phyloP scores from a whole-genome alignment of 2,797 vertebrate genomes.

The Amphiprion clarkii region DNA sequence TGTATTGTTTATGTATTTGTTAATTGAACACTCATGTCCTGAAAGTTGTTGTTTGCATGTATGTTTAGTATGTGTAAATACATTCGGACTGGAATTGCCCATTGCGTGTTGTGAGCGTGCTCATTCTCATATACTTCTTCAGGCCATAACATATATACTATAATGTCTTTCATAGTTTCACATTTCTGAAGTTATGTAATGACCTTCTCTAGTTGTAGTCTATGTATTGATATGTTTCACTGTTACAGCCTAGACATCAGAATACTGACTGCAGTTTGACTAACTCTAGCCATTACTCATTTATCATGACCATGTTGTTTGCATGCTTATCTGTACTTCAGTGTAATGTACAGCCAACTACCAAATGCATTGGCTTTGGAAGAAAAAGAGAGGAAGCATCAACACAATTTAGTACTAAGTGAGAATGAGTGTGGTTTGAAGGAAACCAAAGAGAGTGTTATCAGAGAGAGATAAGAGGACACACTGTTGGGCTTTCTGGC shows the following conservation, averaged over 20 bases:
- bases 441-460: constrained; percentile 54
- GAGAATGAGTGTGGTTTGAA: constrained; percentile 54
- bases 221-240: background rate
- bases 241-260: background rate
- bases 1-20: too few relatives aligned
- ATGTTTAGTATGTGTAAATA: too few relatives aligned
- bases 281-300: background rate
- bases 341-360: background rate
- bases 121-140: too few relatives aligned
- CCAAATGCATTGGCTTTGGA: constrained; percentile 6
- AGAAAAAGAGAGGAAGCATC: constrained; percentile 47
- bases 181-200: too few relatives aligned
- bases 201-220: background rate
- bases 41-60: too few relatives aligned
- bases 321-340: constrained; percentile 38
- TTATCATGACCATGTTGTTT: constrained; percentile 28
- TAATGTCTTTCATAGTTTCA: too few relatives aligned
- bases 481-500: constrained; percentile 20
- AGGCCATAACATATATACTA: too few relatives aligned
- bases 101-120: too few relatives aligned
- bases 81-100: too few relatives aligned
- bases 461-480: constrained; percentile 52
- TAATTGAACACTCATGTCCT: too few relatives aligned
- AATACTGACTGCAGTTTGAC: background rate
- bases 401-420: constrained; percentile 49